Evolutionary conservation across 1,140 invertebrate genomes (phyloP).

Genomic region (Lasaia peninsularis): DNA sequence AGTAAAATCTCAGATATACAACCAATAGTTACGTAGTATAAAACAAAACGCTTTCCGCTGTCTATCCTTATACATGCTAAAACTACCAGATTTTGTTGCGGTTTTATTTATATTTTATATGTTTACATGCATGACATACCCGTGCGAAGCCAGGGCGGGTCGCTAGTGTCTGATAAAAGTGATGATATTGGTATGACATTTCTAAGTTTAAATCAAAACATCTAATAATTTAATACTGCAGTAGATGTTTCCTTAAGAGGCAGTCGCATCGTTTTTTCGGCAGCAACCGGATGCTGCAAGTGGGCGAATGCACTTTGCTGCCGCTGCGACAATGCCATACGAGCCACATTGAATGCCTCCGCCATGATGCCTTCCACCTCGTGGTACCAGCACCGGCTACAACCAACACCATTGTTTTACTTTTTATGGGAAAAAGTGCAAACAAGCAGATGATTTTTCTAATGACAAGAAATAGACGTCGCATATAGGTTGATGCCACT

Average conservation of each 20-base stretch:
- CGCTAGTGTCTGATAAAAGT: no score
- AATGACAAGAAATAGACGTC: neutral
- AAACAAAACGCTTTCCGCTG: no score
- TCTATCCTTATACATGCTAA: no score
- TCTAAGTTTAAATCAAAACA: neutral
- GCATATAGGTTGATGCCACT: no score
- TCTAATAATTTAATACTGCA: neutral
- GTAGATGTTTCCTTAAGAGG: slow-evolving; percentile 28
- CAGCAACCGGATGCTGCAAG: slow-evolving; percentile 42
- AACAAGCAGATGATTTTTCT: no score
- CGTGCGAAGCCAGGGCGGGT: no score
- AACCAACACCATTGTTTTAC: slow-evolving; percentile 46
- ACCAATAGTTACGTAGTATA: no score
- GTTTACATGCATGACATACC: no score
- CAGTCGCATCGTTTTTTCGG: slow-evolving; percentile 36
- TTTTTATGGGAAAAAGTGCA: neutral
- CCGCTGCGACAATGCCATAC: slow-evolving; percentile 38
- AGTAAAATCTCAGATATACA: no score
- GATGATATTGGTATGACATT: neutral
- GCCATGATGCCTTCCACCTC: slow-evolving; percentile 30
- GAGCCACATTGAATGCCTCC: slow-evolving; percentile 31
- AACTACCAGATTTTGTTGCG: no score
- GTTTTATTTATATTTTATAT: no score
- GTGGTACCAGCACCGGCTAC: slow-evolving; percentile 33
- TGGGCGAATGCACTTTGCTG: slow-evolving; percentile 43